Evolutionary conservation across 2,888 invertebrate species (phyloP), one percentile per base, ranked within the genome.

Genomic region (Priocnemis perturbator): DNA sequence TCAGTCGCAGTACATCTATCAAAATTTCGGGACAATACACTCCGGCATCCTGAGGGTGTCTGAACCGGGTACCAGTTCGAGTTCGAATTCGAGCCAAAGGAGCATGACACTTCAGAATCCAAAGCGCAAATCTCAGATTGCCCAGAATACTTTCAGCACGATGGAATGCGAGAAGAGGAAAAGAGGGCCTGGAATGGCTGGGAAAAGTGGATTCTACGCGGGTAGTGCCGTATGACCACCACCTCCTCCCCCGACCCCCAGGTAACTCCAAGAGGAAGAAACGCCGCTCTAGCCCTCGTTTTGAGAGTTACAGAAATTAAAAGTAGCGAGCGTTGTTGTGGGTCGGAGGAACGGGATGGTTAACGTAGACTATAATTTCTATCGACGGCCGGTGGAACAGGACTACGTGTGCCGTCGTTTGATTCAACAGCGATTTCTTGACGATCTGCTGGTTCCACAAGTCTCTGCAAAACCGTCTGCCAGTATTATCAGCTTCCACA

Each of bases 221-320:
- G 89, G 88, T 15, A 89, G 88, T 67, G 88, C 89, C 14, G 89
- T 89, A 88, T 89, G 89, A 89, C 88, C 87, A 77, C 88, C 88
- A 85, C 84, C 86, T n/a, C 87, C 87, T 53, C 84, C 86, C 69
- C 84, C 86, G 65, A 82, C 85, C 19, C 85, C 87, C 0, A 88
- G 87, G 84, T 89, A 89, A 88, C 86, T 88, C 78, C 76, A 80
- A 67, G 85, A 87, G 79, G 85, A 88, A 65, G 87, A 87, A 71
- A 86, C 86, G 68, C 82, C 83, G 55, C 82, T 88, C 23, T 87
- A 82, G 63, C 48, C 53, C 21, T 9, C 37, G 37, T 37, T n/a
- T 9, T 37, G 4, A 37, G 37, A 37, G 37, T 3, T 37, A 11
- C 37, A 37, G 37, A 5, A 26, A 26, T 5, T 2, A 26, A 3